Percentiles rank a stretch among this genome's conserved stretches.
These are phyloP conservation scores for Bovichtus diacanthus DNA, from an alignment of 2,797 vertebrate genomes.

Conservation along the genomic window DNA sequence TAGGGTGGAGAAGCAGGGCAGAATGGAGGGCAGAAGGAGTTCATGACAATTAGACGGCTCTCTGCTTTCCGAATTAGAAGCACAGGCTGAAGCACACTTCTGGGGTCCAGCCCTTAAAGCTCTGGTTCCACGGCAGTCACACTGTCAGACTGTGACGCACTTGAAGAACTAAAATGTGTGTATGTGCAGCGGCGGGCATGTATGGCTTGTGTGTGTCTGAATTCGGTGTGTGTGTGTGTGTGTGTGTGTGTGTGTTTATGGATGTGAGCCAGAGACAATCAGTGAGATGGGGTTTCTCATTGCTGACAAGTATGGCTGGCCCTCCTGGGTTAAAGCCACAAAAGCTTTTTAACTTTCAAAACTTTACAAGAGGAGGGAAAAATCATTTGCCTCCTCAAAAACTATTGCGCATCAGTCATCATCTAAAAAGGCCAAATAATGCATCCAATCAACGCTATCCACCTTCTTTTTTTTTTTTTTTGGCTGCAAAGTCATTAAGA, in stretches of 20 bases:
- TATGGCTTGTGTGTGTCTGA: not conserved
- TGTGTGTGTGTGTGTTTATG: conserved; percentile 44
- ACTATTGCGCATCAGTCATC: conserved; percentile 67
- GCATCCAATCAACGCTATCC: conserved; percentile 52
- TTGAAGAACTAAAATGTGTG: conserved; percentile 20
- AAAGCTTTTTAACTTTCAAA: conserved; percentile 80
- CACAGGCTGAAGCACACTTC: conserved; percentile 48
- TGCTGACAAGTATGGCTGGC: conserved; percentile 63
- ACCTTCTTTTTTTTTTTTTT: too few relatives aligned
- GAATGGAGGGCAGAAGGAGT: conserved; percentile 73
- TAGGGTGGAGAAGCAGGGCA: conserved; percentile 66
- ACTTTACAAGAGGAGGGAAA: conserved; percentile 57
- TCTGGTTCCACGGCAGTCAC: conserved; percentile 17
- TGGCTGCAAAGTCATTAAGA: conserved; percentile 35
- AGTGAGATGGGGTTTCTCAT: conserved; percentile 66
- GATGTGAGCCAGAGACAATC: conserved; percentile 70
- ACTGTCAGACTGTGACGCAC: not conserved
- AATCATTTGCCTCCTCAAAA: conserved; percentile 62
- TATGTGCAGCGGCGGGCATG: not conserved
- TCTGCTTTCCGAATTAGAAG: conserved; percentile 71
- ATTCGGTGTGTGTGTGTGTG: not conserved
- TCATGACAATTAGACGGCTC: conserved; percentile 82
- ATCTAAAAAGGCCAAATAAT: conserved; percentile 62
- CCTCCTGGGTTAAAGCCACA: conserved; percentile 75
- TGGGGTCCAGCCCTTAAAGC: conserved; percentile 47